These are phyloP conservation scores for Euzophera pinguis DNA, from an alignment of 2,888 invertebrate species.

Conservation along the genomic window DNA sequence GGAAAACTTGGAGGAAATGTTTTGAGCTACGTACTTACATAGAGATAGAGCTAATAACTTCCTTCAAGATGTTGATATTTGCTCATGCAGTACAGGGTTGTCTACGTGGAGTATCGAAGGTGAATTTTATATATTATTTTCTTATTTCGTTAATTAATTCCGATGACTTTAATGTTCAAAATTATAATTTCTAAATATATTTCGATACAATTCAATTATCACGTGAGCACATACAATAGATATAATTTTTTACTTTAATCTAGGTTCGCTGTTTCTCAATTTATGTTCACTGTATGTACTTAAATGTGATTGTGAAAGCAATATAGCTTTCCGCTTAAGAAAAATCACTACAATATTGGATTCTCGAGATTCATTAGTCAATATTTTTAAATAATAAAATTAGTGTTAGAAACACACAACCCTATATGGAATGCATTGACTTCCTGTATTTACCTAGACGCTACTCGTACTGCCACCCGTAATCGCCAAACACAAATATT, in stretches of 20 bases:
- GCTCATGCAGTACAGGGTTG: constrained; percentile 39
- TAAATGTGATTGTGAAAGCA: too few species aligned
- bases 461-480: constrained; percentile 29
- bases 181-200: too few species aligned
- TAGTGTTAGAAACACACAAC: constrained; percentile 18
- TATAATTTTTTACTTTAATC: too few species aligned
- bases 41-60: constrained; percentile 46
- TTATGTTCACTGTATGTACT: too few species aligned
- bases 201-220: too few species aligned
- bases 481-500: constrained; percentile 41
- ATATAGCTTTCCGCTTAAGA: too few species aligned
- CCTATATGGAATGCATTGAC: constrained; percentile 26
- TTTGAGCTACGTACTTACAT: constrained; percentile 36
- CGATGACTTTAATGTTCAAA: too few species aligned
- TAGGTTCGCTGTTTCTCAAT: too few species aligned
- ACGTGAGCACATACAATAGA: too few species aligned
- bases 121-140: too few species aligned
- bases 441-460: constrained; percentile 34
- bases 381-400: not conserved
- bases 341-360: not conserved
- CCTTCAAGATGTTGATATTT: constrained; percentile 50
- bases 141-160: too few species aligned
- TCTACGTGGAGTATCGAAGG: constrained; percentile 10
- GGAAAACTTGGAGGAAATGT: constrained; percentile 57
- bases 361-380: not conserved